A percentile compares a stretch with the other conserved stretches of the same genome.
Evolutionary conservation across 2,113 vertebrate genomes (phyloP).

Genomic region (Brachionichthys hirsutus): DNA sequence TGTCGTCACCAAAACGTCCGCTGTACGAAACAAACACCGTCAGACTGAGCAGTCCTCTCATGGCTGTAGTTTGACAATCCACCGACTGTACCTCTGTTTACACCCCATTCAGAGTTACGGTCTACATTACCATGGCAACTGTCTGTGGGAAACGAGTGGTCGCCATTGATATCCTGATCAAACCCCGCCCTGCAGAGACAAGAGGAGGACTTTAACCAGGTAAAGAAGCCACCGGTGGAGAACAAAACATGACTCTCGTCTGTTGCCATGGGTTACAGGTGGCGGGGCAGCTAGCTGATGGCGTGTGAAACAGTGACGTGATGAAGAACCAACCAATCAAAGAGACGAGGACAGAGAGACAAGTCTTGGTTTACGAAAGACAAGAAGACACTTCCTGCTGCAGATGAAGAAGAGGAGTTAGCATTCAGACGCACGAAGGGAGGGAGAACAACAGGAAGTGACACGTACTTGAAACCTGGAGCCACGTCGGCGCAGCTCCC

Average conservation of each 20-base stretch:
- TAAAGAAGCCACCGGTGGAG: background rate
- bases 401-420: background rate
- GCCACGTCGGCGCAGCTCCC: conserved; percentile 60
- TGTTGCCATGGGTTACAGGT: conserved; percentile 12
- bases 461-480: conserved; percentile 62
- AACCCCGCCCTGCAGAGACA: conserved; percentile 58
- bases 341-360: no score
- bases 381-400: no score
- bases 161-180: conserved; percentile 66
- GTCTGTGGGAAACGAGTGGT: conserved; percentile 25
- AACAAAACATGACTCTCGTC: background rate
- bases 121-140: conserved; percentile 58
- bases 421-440: no score
- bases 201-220: background rate
- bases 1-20: conserved; percentile 37
- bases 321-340: no score
- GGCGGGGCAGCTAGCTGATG: conserved; percentile 2
- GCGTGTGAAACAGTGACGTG: no score
- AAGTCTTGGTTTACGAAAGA: no score
- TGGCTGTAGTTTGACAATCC: no score
- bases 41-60: no score
- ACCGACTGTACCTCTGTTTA: no score
- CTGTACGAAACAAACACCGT: conserved; percentile 18
- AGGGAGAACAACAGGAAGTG: conserved; percentile 13
- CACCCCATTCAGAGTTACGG: no score